A percentile compares a stretch with the other conserved stretches of the same genome.
Conservation (phyloP, 2,888 invertebrate species). For the Dryococelus australis region DNA sequence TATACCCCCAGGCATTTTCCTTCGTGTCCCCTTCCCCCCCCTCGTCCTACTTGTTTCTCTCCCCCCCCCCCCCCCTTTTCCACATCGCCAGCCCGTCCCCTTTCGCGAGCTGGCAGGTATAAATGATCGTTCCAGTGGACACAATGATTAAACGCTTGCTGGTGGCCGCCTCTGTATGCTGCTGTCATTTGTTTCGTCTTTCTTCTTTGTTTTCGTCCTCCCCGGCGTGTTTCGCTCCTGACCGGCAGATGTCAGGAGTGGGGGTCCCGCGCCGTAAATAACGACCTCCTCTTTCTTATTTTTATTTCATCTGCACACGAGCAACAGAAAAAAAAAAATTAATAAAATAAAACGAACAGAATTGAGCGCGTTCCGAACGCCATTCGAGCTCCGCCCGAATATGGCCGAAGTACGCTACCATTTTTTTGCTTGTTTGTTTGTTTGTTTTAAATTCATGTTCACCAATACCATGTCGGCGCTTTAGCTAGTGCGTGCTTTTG, state of each 20-base stretch:
- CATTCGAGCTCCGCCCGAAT: background rate
- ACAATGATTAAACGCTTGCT: slow-evolving; percentile 46
- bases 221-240: slow-evolving; percentile 39
- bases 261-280: slow-evolving; percentile 43
- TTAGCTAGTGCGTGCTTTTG: too few relatives aligned
- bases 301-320: background rate
- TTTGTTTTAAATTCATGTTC: too few relatives aligned
- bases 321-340: background rate
- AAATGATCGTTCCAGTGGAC: slow-evolving; percentile 43
- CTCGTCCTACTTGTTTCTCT: background rate
- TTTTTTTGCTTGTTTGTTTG: too few relatives aligned
- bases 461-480: too few relatives aligned
- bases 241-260: slow-evolving; percentile 44
- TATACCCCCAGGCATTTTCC: slow-evolving; percentile 26
- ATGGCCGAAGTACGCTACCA: background rate
- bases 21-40: slow-evolving; percentile 1
- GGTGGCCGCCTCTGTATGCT: slow-evolving; percentile 41
- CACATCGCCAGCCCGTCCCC: background rate
- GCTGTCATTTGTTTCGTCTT: slow-evolving; percentile 44
- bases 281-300: slow-evolving; percentile 26
- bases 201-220: slow-evolving; percentile 38
- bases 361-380: background rate
- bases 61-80: background rate
- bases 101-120: slow-evolving; percentile 41
- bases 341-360: background rate